Evolutionary conservation across 2,888 invertebrate genomes (phyloP).

Genomic region (Leuctra nigra): DNA sequence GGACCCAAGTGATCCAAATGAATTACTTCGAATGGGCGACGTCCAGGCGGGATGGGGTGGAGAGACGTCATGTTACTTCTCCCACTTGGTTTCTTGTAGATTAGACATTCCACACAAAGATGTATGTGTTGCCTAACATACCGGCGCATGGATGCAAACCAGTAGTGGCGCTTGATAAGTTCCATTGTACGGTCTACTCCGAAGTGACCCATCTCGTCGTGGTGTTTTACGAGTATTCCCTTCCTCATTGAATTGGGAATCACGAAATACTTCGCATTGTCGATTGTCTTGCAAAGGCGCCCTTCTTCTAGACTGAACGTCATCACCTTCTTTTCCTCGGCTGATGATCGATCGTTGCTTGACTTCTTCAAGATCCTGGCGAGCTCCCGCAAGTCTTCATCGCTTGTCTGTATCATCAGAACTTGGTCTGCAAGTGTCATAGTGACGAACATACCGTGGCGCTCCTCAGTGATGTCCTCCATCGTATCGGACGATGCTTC

Average conservation of each 20-base stretch:
- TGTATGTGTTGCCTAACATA: neutral
- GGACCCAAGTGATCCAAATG: neutral
- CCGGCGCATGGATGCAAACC: neutral
- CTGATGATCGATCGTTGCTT: neutral
- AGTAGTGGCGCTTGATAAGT: constrained; percentile 30
- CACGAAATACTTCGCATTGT: constrained; percentile 13
- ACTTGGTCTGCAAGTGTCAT: neutral
- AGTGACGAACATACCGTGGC: neutral
- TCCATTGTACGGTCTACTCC: constrained; percentile 35
- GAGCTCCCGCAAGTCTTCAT: neutral
- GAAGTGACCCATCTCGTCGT: constrained; percentile 39
- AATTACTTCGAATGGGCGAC: neutral
- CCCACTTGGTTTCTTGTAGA: neutral
- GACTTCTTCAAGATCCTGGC: neutral
- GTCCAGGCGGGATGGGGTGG: neutral
- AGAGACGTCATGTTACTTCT: neutral
- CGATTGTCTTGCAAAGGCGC: constrained; percentile 1
- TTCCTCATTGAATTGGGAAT: constrained; percentile 26
- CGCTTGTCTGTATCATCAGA: neutral
- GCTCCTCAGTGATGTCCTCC: neutral
- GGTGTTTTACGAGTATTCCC: constrained; percentile 23
- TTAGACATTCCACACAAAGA: neutral
- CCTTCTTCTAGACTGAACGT: neutral
- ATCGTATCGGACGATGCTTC: neutral
- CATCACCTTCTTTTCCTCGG: too few species aligned